phyloP scores from a whole-genome alignment of 2,888 invertebrate genomes.

The Rugalucina vietnamica region DNA sequence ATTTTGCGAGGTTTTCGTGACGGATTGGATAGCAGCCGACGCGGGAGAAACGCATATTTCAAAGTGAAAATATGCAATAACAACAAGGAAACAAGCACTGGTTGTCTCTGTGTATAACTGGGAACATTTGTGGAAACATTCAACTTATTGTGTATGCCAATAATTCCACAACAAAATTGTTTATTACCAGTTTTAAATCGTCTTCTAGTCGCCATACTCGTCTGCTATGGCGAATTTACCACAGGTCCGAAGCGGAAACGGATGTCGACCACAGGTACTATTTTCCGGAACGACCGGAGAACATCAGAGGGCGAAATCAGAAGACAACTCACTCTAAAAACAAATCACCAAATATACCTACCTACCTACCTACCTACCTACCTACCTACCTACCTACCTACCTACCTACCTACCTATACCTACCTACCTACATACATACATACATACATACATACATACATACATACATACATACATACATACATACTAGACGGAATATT shows the following conservation, averaged over 20 bases:
- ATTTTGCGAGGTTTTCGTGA: too few relatives aligned
- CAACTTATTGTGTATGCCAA: too few relatives aligned
- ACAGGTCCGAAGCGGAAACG: neutral
- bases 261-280: too few relatives aligned
- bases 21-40: constrained; percentile 12
- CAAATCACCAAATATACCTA: too few relatives aligned
- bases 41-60: neutral
- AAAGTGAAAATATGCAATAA: neutral
- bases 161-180: too few relatives aligned
- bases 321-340: too few relatives aligned
- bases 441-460: neutral
- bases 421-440: neutral
- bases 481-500: neutral
- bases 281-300: too few relatives aligned
- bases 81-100: neutral
- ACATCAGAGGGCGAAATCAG: too few relatives aligned
- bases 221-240: constrained; percentile 63
- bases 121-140: too few relatives aligned
- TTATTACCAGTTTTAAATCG: neutral
- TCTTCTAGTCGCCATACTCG: constrained; percentile 47
- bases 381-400: neutral
- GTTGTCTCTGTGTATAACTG: too few relatives aligned
- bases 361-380: too few relatives aligned
- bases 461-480: neutral
- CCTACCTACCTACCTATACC: neutral